Percentiles rank a stretch among this genome's conserved stretches.
These are phyloP conservation scores for Homarus gammarus DNA, from an alignment of 2,888 invertebrate genomes.

Conservation along the genomic window DNA sequence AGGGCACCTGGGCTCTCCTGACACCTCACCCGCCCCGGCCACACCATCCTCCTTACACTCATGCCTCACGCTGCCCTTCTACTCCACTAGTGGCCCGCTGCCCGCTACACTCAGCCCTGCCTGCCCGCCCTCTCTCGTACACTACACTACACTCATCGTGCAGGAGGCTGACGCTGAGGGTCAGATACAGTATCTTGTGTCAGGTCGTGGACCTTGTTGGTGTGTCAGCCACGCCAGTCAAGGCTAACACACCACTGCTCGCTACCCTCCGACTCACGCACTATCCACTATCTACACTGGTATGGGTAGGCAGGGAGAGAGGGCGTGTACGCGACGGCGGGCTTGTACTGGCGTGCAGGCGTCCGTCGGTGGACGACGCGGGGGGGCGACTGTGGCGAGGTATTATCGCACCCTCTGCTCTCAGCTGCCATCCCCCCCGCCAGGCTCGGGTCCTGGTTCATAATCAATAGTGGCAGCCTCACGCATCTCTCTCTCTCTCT, in stretches of 20 bases:
- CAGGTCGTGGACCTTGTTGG: too few relatives aligned
- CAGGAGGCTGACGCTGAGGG: too few relatives aligned
- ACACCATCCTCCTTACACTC: constrained; percentile 22
- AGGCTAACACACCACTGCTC: too few relatives aligned
- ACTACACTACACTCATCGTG: not conserved
- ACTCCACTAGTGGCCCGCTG: not conserved
- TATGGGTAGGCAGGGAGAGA: not conserved
- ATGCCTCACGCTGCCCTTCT: constrained; percentile 12
- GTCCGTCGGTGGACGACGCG: constrained; percentile 24
- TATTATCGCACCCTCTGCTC: constrained; percentile 59
- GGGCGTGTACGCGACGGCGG: constrained; percentile 21
- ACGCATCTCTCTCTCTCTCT: constrained; percentile 33
- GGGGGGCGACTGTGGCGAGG: constrained; percentile 53
- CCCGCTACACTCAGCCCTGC: not conserved
- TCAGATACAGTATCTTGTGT: not conserved
- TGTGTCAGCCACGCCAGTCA: too few relatives aligned
- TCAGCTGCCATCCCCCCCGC: constrained; percentile 19
- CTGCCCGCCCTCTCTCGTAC: not conserved
- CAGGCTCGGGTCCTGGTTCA: constrained; percentile 25
- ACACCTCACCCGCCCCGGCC: constrained; percentile 22
- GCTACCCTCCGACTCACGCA: not conserved
- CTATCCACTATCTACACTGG: not conserved
- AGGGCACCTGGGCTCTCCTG: constrained; percentile 11
- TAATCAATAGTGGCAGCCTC: constrained; percentile 68
- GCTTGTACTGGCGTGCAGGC: constrained; percentile 6